Evolutionary conservation across 2,797 vertebrate species (phyloP).

Genomic region (Linurgus olivaceus): DNA sequence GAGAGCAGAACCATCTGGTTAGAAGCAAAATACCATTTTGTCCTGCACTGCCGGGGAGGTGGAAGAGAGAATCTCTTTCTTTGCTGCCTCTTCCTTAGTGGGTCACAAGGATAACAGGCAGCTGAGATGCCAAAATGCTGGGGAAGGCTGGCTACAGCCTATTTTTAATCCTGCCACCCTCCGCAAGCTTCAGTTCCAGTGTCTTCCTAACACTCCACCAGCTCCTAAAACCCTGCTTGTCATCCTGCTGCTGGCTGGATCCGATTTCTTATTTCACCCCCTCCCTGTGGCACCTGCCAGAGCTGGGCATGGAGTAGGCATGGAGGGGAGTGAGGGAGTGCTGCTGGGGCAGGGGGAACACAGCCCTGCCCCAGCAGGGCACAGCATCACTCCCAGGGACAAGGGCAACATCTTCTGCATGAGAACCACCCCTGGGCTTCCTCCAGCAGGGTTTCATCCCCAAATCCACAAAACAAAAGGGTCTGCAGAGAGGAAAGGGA

Average conservation of each 20-base stretch:
- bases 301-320: background rate
- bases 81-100: background rate
- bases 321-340: background rate
- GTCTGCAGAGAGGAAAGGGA: background rate
- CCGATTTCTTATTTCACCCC: background rate
- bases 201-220: background rate
- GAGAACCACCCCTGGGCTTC: background rate
- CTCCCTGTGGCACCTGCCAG: background rate
- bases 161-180: conserved; percentile 11
- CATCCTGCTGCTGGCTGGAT: background rate
- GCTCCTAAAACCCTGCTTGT: background rate
- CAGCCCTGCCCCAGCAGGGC: background rate
- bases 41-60: background rate
- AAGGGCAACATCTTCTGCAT: background rate
- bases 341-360: background rate
- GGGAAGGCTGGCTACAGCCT: background rate
- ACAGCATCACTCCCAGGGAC: background rate
- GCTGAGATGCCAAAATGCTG: background rate
- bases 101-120: background rate
- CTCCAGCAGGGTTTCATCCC: background rate
- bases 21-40: background rate
- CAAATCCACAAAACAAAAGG: background rate
- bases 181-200: background rate
- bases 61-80: background rate
- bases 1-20: background rate